Conservation (phyloP, 2,888 invertebrate species). For the Andrena haemorrhoa region DNA sequence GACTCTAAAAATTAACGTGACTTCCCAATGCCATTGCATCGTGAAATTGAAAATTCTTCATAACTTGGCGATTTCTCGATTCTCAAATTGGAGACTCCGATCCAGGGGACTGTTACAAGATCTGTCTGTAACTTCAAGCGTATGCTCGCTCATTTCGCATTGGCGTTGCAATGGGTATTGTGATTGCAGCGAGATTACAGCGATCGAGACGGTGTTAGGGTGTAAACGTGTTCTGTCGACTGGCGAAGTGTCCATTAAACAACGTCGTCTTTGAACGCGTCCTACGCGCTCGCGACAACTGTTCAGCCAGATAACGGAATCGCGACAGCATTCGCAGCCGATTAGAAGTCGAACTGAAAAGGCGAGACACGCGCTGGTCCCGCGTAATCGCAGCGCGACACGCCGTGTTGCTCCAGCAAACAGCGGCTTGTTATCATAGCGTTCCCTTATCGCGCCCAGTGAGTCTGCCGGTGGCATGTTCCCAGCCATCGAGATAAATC, state of each 20-base stretch:
- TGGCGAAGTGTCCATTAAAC: conserved; percentile 36
- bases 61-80: no score
- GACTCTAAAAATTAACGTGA: background rate
- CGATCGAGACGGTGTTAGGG: conserved; percentile 21
- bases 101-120: no score
- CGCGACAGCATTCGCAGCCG: conserved; percentile 50
- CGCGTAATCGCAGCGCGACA: conserved; percentile 42
- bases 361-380: conserved; percentile 53
- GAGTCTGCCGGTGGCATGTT: conserved; percentile 64
- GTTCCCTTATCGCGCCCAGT: conserved; percentile 64
- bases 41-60: no score
- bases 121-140: no score
- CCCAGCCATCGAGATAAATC: conserved; percentile 69
- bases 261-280: conserved; percentile 24
- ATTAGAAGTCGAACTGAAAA: conserved; percentile 63
- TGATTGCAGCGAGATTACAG: background rate
- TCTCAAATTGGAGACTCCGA: no score
- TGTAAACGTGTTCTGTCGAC: conserved; percentile 33
- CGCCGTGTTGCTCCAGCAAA: conserved; percentile 52
- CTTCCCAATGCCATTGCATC: background rate
- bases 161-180: background rate
- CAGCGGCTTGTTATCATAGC: conserved; percentile 65
- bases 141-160: no score
- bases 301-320: conserved; percentile 36
- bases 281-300: conserved; percentile 44